These are phyloP conservation scores for Acyrthosiphon pisum DNA, from an alignment of 1,140 invertebrate species.

Conservation along the genomic window DNA sequence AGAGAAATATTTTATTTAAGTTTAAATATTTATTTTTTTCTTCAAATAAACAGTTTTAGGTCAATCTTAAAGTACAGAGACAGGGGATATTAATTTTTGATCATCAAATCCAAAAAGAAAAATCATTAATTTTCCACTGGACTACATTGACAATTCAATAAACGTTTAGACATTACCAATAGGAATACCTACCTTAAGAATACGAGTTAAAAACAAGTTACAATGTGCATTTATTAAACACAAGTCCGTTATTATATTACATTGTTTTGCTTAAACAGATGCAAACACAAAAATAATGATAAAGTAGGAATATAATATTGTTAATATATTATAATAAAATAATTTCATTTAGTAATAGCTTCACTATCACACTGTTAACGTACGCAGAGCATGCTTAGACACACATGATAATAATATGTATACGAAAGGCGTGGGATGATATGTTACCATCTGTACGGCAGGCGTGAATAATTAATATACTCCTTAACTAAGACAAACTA, in stretches of 20 bases:
- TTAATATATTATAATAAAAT: neutral
- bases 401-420: neutral
- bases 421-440: neutral
- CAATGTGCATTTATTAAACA: neutral
- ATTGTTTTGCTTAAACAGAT: neutral
- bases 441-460: neutral
- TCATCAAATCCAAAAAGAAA: no score
- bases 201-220: neutral
- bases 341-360: neutral
- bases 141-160: neutral
- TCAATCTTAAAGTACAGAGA: neutral
- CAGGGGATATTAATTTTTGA: no score
- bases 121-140: neutral
- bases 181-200: neutral
- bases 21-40: neutral
- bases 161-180: neutral
- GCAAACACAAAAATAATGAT: neutral
- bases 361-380: neutral
- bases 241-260: neutral
- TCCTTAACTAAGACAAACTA: neutral
- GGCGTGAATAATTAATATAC: neutral
- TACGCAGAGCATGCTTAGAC: neutral
- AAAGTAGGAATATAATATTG: neutral
- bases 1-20: neutral
- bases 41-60: neutral